phyloP scores from a whole-genome alignment of 2,888 invertebrate genomes.

The Leptinotarsa haldemani region DNA sequence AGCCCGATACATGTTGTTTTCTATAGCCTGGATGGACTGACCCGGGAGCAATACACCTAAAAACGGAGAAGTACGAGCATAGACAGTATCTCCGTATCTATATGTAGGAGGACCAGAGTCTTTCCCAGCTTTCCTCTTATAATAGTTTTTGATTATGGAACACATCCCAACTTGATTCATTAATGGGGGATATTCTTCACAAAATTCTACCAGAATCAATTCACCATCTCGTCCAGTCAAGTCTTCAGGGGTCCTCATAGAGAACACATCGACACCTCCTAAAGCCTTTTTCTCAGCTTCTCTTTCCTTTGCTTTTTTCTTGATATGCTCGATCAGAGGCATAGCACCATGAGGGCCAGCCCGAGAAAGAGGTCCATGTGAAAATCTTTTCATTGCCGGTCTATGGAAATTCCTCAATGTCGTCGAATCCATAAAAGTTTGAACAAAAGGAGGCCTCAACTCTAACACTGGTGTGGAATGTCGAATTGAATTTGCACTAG shows the following conservation, averaged over 20 bases:
- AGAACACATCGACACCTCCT: constrained; percentile 99
- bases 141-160: constrained; percentile 98
- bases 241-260: constrained; percentile 97
- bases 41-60: constrained; percentile 94
- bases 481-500: constrained; percentile 91
- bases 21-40: constrained; percentile 92
- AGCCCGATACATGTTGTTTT: constrained; percentile 94
- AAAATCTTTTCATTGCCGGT: constrained; percentile 87
- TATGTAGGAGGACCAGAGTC: constrained; percentile 86
- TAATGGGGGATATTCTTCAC: constrained; percentile 98
- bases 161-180: constrained; percentile 99
- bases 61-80: constrained; percentile 97
- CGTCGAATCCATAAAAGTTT: constrained; percentile 89
- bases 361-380: constrained; percentile 81
- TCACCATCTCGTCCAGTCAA: constrained; percentile 94
- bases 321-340: constrained; percentile 90
- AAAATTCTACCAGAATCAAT: constrained; percentile 91
- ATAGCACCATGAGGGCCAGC: constrained; percentile 84
- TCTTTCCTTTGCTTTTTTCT: constrained; percentile 90
- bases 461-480: constrained; percentile 99
- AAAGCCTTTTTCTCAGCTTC: constrained; percentile 94
- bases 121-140: constrained; percentile 95
- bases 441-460: constrained; percentile 93
- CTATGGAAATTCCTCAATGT: constrained; percentile 93
- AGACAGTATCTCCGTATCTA: constrained; percentile 93